Conservation (phyloP, 2,113 vertebrate species). For the Atlantisia rogersi region DNA sequence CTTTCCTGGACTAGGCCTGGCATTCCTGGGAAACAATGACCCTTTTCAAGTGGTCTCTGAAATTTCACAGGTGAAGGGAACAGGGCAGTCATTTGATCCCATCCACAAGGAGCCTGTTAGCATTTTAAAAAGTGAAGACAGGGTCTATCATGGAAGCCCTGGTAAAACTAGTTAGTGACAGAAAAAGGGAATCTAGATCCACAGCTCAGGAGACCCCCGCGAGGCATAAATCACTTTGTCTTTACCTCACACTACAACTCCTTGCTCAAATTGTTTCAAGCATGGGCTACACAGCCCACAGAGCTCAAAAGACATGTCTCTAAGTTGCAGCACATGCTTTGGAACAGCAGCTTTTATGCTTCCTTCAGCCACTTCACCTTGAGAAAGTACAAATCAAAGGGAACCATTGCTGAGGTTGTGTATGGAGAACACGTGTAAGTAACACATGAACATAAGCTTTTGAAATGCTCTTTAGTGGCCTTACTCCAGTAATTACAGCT, state of each 20-base stretch:
- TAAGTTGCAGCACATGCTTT: background rate
- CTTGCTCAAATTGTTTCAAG: background rate
- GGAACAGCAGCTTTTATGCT: background rate
- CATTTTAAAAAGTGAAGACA: conserved; percentile 74
- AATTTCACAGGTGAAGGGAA: conserved; percentile 97
- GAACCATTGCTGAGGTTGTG: background rate
- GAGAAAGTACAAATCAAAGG: background rate
- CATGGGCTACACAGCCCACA: background rate
- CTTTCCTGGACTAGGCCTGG: conserved; percentile 85
- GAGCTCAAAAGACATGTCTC: background rate
- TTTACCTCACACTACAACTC: background rate
- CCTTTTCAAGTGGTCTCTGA: conserved; percentile 92
- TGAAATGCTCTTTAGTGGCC: background rate
- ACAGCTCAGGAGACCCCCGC: conserved; percentile 2
- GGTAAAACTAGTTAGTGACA: conserved; percentile 58
- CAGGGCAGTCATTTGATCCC: conserved; percentile 85
- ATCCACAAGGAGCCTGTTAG: conserved; percentile 70
- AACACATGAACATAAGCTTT: background rate
- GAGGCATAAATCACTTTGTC: conserved; percentile 38
- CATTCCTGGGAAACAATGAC: conserved; percentile 96
- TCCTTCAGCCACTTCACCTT: background rate
- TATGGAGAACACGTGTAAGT: background rate
- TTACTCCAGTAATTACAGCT: background rate
- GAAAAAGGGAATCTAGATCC: conserved; percentile 48
- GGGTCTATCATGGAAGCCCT: conserved; percentile 57